Evolutionary conservation across 2,888 invertebrate species (phyloP).

Genomic region (Apamea anceps): DNA sequence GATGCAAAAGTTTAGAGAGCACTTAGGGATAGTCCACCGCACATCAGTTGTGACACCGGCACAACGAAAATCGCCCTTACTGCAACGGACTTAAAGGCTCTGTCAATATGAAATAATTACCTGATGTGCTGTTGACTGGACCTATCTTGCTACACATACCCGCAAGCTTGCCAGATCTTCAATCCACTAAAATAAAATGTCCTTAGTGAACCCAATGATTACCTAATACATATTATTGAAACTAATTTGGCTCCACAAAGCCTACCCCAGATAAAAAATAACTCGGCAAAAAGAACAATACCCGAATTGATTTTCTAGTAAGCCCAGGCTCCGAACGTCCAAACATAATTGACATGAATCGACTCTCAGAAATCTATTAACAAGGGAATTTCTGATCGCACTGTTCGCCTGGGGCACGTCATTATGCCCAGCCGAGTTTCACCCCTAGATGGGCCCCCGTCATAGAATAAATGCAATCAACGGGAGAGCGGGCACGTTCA

Average conservation of each 20-base stretch:
- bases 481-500: conserved; percentile 73
- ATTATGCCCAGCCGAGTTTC: conserved; percentile 57
- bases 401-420: conserved; percentile 56
- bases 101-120: neutral
- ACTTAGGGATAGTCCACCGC: neutral
- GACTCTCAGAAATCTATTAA: conserved; percentile 61
- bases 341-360: conserved; percentile 61
- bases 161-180: neutral
- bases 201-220: conserved; percentile 4
- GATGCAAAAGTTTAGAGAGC: neutral
- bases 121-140: neutral
- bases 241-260: conserved; percentile 24
- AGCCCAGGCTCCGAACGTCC: conserved; percentile 43
- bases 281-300: conserved; percentile 45
- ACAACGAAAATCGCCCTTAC: neutral
- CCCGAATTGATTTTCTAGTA: conserved; percentile 48
- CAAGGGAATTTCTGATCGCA: conserved; percentile 62
- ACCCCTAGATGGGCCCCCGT: conserved; percentile 63
- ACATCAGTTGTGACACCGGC: neutral
- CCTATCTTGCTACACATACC: neutral
- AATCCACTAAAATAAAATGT: neutral
- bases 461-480: conserved; percentile 78
- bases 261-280: conserved; percentile 28
- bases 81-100: neutral
- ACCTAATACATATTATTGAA: conserved; percentile 19